Base-by-base conservation (phyloP, 2,797 vertebrate genomes). In the Xenopus petersii region DNA sequence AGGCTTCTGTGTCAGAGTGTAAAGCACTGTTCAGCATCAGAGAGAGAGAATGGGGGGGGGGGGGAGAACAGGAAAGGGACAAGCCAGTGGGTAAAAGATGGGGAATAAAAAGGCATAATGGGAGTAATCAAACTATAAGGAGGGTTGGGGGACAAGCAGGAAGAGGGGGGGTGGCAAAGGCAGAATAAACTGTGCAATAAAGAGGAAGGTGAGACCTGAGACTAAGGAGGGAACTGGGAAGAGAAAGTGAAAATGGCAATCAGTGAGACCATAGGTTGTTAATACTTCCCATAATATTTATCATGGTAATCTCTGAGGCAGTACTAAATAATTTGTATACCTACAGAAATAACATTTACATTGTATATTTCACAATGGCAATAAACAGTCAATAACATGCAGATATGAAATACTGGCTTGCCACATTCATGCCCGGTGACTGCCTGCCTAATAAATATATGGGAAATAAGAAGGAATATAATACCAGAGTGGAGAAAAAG, bases 1-100 rank as follows among this genome's bases (percentile, higher is more conserved):
- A 94, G 94, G 92, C 93, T 93, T 94, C 91, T 93, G 91, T 93
- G 91, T 94, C 91, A 93, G 93, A 92, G 87, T 86, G 86, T 89
- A 86, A 88, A 91, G 90, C 84, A 88, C 86, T 85, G 83, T 84
- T 86, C 83, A 51, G 86, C 84, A 88, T 84, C 81, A 86, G 64
- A 81, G 83, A 83, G 82, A 81, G 81, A 36, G 2, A 64, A 79
- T 75, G 72, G 75, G 70, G 3, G 75, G 72, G 75, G 70, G 3
- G 80, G 79, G 82, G 87, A 84, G 84, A 82, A 85, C 78, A 78
- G 80, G 74, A 81, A 83, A 74, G 80, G 81, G 86, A 87, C 82
- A 26, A 46, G 48, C 36, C 17, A 70, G 46, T 51, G 73, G 56
- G 83, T 80, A 76, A 0, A 75, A 74, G 75, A 80, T 63, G 0